These are phyloP conservation scores for Syrphus vitripennis DNA, from an alignment of 2,888 invertebrate genomes.

Conservation along the genomic window DNA sequence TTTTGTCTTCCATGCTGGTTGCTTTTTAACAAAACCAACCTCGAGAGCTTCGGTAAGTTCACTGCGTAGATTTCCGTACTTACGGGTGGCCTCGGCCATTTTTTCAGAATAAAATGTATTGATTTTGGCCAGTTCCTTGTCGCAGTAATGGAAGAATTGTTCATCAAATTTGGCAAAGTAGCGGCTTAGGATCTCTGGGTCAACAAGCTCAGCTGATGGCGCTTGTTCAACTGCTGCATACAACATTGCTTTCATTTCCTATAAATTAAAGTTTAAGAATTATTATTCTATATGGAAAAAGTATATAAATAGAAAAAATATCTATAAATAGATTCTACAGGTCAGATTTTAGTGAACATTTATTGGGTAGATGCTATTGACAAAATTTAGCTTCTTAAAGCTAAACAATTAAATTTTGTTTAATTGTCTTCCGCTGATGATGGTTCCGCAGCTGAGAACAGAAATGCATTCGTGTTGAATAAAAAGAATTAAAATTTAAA, in stretches of 20 bases:
- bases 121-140: slow-evolving; percentile 92
- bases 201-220: slow-evolving; percentile 88
- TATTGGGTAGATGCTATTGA: too few relatives aligned
- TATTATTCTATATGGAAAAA: too few relatives aligned
- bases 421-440: too few relatives aligned
- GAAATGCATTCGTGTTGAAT: too few relatives aligned
- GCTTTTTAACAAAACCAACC: slow-evolving; percentile 80
- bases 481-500: too few relatives aligned
- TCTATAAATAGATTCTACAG: too few relatives aligned
- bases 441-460: too few relatives aligned
- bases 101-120: slow-evolving; percentile 95
- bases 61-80: slow-evolving; percentile 88
- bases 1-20: slow-evolving; percentile 79
- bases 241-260: slow-evolving; percentile 93
- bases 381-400: too few relatives aligned
- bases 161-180: slow-evolving; percentile 92
- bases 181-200: slow-evolving; percentile 86
- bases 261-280: slow-evolving; percentile 62
- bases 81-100: slow-evolving; percentile 92
- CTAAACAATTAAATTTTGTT: too few relatives aligned
- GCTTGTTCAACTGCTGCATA: slow-evolving; percentile 90
- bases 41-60: slow-evolving; percentile 84
- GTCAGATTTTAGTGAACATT: too few relatives aligned
- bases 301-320: too few relatives aligned
- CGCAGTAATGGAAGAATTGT: slow-evolving; percentile 91